phyloP scores from a whole-genome alignment of 2,113 vertebrate genomes.

The Lampris incognitus region DNA sequence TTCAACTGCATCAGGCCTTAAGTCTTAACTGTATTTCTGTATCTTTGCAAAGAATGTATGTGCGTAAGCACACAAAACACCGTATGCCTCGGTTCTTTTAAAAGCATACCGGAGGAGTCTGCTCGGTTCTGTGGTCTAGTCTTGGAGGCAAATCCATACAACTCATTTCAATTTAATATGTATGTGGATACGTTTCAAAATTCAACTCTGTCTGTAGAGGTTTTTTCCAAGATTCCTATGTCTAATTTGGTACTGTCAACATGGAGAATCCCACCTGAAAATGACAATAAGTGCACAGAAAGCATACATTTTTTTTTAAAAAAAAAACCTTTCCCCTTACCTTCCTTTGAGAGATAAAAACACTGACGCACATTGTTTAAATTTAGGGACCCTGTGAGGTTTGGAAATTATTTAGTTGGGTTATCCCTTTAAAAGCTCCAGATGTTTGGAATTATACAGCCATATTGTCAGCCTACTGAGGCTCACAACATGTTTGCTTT shows the following conservation, averaged over 20 bases:
- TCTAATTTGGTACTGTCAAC: background rate
- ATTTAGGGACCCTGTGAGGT: conserved; percentile 41
- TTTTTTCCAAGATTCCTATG: conserved; percentile 10
- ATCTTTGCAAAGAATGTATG: conserved; percentile 8
- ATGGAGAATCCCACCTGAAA: conserved; percentile 33
- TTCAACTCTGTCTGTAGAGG: background rate
- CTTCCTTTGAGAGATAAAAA: conserved; percentile 35
- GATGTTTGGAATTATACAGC: conserved; percentile 31
- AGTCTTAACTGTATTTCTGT: conserved; percentile 32
- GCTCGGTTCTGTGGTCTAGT: background rate
- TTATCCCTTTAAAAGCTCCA: conserved; percentile 23
- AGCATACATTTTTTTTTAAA: background rate
- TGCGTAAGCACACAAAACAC: background rate
- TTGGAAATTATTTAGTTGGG: conserved; percentile 44
- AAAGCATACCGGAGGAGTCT: conserved; percentile 25
- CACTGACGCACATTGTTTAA: conserved; percentile 23
- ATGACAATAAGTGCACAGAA: conserved; percentile 20
- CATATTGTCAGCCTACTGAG: background rate
- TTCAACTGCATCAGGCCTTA: conserved; percentile 35
- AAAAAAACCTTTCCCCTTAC: conserved; percentile 7
- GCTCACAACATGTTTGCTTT: background rate
- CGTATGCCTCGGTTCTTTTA: conserved; percentile 4
- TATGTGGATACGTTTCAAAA: no score
- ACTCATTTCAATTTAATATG: conserved; percentile 26
- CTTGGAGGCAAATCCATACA: background rate